A percentile compares a stretch with the other conserved stretches of the same genome.
phyloP scores from a whole-genome alignment of 2,888 invertebrate genomes.

The Agonopterix heracliana region DNA sequence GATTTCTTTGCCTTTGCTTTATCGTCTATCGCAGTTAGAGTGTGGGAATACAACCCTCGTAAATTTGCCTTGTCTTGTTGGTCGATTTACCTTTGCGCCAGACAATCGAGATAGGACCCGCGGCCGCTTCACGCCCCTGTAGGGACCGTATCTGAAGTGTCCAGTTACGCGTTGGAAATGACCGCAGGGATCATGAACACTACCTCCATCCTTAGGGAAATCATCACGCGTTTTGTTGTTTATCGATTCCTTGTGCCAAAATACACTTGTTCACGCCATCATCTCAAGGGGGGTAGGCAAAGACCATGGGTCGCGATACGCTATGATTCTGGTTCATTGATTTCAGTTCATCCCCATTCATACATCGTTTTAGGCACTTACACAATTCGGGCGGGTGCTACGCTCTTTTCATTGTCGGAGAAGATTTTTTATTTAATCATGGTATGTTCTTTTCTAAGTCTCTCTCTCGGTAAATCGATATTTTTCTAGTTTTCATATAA shows the following conservation, averaged over 20 bases:
- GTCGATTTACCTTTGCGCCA: slow-evolving; percentile 43
- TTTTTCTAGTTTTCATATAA: too few relatives aligned
- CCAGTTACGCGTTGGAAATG: slow-evolving; percentile 44
- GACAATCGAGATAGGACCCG: slow-evolving; percentile 33
- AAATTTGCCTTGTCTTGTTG: slow-evolving; percentile 49
- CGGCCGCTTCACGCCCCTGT: slow-evolving; percentile 33
- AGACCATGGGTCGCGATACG: too few relatives aligned
- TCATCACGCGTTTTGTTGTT: slow-evolving; percentile 52
- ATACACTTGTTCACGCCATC: not conserved
- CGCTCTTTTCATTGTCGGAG: too few relatives aligned
- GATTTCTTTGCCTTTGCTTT: slow-evolving; percentile 28
- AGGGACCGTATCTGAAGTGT: slow-evolving; percentile 38
- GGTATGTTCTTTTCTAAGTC: too few relatives aligned
- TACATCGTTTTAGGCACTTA: too few relatives aligned
- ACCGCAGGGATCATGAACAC: slow-evolving; percentile 46
- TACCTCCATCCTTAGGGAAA: slow-evolving; percentile 48
- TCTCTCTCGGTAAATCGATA: too few relatives aligned
- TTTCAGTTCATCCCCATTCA: too few relatives aligned
- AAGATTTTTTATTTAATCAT: too few relatives aligned
- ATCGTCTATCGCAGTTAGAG: slow-evolving; percentile 28
- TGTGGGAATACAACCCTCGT: slow-evolving; percentile 40
- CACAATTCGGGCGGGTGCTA: too few relatives aligned
- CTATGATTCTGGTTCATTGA: too few relatives aligned
- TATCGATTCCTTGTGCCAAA: slow-evolving; percentile 19
- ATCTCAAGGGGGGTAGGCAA: too few relatives aligned